Conservation (phyloP, 2,113 vertebrate genomes). For the Pseudolaguvia tuberculata region DNA sequence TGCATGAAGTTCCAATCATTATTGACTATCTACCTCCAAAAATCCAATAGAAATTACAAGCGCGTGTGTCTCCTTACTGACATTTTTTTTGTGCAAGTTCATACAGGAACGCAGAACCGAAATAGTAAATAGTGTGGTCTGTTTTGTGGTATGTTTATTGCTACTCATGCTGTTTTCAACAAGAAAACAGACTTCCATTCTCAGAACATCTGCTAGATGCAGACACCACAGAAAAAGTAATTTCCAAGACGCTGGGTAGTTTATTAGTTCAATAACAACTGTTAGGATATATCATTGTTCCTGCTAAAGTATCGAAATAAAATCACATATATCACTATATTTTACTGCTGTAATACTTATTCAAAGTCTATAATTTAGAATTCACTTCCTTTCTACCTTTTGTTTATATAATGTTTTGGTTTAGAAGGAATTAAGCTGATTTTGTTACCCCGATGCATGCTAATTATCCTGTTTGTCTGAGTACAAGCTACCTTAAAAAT, state of each 20-base stretch:
- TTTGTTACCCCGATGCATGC: not conserved
- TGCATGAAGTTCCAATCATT: constrained; percentile 49
- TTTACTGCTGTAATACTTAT: constrained; percentile 1
- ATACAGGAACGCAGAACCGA: constrained; percentile 17
- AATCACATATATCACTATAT: constrained; percentile 47
- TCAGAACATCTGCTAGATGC: constrained; percentile 38
- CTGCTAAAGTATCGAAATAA: constrained; percentile 39
- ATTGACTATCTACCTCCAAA: constrained; percentile 35
- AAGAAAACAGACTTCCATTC: constrained; percentile 36
- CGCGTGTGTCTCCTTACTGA: not conserved
- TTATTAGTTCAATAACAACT: not conserved
- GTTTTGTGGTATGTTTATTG: constrained; percentile 44
- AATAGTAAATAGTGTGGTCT: constrained; percentile 38
- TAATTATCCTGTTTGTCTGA: not conserved
- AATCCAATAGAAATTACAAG: constrained; percentile 17
- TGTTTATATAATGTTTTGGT: not conserved
- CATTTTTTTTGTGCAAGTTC: constrained; percentile 10
- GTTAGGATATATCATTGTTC: constrained; percentile 10
- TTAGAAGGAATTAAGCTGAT: too few species aligned
- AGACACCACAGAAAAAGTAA: constrained; percentile 11
- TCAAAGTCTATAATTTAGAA: constrained; percentile 1
- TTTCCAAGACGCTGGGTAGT: constrained; percentile 20
- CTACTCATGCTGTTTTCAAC: constrained; percentile 32
- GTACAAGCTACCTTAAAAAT: not conserved
- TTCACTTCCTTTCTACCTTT: not conserved